Percentiles rank a stretch among this genome's conserved stretches.
Evolutionary conservation across 2,113 vertebrate species (phyloP).

Genomic region (Rhagologus leucostigma): DNA sequence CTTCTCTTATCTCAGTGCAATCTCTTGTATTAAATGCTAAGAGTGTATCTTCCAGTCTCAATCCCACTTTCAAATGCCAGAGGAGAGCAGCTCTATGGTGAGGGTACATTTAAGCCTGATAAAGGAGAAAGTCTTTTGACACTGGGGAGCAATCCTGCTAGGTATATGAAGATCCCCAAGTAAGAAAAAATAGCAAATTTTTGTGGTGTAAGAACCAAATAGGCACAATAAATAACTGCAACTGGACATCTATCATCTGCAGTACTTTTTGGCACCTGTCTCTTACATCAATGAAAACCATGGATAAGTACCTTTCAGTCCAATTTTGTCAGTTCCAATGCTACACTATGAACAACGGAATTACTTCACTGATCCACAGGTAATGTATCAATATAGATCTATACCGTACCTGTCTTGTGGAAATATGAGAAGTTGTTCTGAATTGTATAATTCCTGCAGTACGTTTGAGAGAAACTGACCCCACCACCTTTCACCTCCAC

Average conservation of each 20-base stretch:
- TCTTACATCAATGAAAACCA: background rate
- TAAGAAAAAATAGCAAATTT: background rate
- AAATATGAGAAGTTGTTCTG: conserved; percentile 96
- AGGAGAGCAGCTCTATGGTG: background rate
- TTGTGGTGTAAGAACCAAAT: background rate
- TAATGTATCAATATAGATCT: background rate
- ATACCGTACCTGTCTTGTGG: conserved; percentile 90
- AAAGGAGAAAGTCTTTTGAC: background rate
- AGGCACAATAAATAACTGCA: background rate
- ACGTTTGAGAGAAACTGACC: conserved; percentile 98
- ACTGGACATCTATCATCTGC: background rate
- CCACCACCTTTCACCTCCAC: conserved; percentile 97
- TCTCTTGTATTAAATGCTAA: background rate
- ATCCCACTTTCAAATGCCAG: background rate
- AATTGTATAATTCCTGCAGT: conserved; percentile 97
- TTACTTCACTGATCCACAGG: background rate
- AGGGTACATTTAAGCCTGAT: background rate
- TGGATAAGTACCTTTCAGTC: background rate
- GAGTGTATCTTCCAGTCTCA: background rate
- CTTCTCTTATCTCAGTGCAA: background rate
- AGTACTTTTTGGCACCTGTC: background rate
- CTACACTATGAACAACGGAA: background rate
- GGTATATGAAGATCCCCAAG: background rate
- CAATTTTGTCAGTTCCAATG: background rate
- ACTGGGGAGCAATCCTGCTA: background rate